Percentiles rank a stretch among this genome's conserved stretches.
phyloP scores from a whole-genome alignment of 2,888 invertebrate genomes.

The Carterocephalus palaemon region DNA sequence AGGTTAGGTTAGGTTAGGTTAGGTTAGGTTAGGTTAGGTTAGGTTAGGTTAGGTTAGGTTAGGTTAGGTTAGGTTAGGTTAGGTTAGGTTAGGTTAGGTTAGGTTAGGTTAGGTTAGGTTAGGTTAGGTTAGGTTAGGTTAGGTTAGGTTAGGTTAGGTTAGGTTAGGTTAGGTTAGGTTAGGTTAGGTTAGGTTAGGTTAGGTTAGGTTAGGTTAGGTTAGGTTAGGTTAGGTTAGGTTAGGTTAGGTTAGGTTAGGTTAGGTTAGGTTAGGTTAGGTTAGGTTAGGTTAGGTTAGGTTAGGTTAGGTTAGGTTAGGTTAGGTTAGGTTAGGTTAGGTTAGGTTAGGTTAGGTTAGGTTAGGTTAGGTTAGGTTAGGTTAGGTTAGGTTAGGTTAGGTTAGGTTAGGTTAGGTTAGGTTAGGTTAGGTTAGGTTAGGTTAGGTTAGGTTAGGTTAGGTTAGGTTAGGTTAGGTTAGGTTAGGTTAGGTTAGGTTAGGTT shows the following conservation, averaged over 20 bases:
- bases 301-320: conserved; percentile 29
- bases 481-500: conserved; percentile 31
- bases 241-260: conserved; percentile 29
- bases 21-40: too few relatives aligned
- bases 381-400: conserved; percentile 36
- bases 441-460: conserved; percentile 30
- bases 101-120: too few relatives aligned
- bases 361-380: conserved; percentile 35
- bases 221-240: too few relatives aligned
- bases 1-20: too few relatives aligned
- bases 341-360: conserved; percentile 38
- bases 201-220: too few relatives aligned
- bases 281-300: conserved; percentile 31
- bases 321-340: conserved; percentile 34
- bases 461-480: conserved; percentile 34
- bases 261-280: conserved; percentile 31
- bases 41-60: too few relatives aligned
- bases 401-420: conserved; percentile 33
- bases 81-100: too few relatives aligned
- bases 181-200: too few relatives aligned
- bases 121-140: too few relatives aligned
- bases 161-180: too few relatives aligned
- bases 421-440: conserved; percentile 33
- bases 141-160: too few relatives aligned
- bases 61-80: too few relatives aligned